Base-by-base conservation (phyloP, 2,113 vertebrate species). In the Burhinus bistriatus region DNA sequence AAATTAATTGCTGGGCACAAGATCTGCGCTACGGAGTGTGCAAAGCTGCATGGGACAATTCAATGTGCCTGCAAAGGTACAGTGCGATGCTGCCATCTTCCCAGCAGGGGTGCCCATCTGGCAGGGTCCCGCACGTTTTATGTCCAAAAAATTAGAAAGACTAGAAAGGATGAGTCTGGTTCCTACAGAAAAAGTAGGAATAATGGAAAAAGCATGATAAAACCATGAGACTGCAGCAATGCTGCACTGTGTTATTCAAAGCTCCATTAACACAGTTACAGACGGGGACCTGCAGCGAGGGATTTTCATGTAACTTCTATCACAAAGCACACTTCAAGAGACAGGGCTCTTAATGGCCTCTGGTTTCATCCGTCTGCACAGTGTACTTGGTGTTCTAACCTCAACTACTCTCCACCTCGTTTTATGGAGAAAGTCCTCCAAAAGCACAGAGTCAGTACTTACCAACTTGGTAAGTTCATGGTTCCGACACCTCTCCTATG, bases 11-110 rank as follows among this genome's bases (percentile, higher is more conserved):
- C 38, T 25, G 22, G 71, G 69, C 72, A 78, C 9, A 45, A 51
- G 42, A 79, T n/a, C 22, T 11, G 32, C 2, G 8, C 54, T 73
- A 15, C 3, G 1, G 70, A 62, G 55, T 0, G 0, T 3, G n/a
- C 2, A 9, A 69, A 76, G 26, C 68, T 12, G 2, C 0, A 0
- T 1, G 4, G 91, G 83, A 49, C 26, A 20, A n/a, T 3, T 79
- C 38, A 42, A 13, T 1, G 30, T 36, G n/a, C 51, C 55, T 10
- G 30, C 49, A 73, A 4, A 6, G 22, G 59, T 45, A 38, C 40
- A 40, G 59, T 4, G 52, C 32, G 23, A 26, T 3, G 3, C 71
- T 77, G 71, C 49, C 83, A 61, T 30, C 36, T 5, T 54, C 71
- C 81, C 79, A 66, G 71, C 76, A 64, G 76, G 59, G 51, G 27